Evolutionary conservation across 1,140 invertebrate genomes (phyloP).

Genomic region (Caerostris extrusa): DNA sequence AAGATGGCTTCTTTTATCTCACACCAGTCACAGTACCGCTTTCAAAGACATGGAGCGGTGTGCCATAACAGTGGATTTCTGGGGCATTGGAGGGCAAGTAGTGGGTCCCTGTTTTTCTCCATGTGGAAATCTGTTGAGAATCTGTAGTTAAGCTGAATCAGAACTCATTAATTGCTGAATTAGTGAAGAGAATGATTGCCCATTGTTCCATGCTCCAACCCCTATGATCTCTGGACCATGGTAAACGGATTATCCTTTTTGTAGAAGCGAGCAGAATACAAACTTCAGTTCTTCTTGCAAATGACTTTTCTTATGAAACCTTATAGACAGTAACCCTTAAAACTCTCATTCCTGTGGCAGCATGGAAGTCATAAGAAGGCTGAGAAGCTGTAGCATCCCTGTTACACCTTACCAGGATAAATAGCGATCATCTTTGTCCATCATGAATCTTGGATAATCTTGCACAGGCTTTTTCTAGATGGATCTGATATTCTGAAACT

Average conservation of each 20-base stretch:
- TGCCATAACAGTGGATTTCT: not conserved
- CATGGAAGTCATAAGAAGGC: not conserved
- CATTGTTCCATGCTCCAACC: not conserved
- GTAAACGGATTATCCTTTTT: too few relatives aligned
- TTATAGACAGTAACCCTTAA: not conserved
- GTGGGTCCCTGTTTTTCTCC: not conserved
- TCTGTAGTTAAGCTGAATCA: not conserved
- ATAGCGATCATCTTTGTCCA: not conserved
- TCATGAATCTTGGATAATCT: not conserved
- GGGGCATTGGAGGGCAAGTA: not conserved
- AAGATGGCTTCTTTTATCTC: too few relatives aligned
- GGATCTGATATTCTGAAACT: constrained; percentile 3
- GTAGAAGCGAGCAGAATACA: not conserved
- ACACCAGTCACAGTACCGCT: too few relatives aligned
- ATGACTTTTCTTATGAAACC: not conserved
- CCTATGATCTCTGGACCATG: too few relatives aligned
- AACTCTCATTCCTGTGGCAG: not conserved
- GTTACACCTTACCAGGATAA: not conserved
- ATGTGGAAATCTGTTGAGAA: not conserved
- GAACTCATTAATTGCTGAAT: not conserved
- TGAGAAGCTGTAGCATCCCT: constrained; percentile 38
- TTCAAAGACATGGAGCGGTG: not conserved
- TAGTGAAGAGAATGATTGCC: not conserved
- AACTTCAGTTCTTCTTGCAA: constrained; percentile 13
- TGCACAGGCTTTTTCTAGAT: not conserved